Conservation (phyloP, 2,888 invertebrate species). For the Suillia variegata region DNA sequence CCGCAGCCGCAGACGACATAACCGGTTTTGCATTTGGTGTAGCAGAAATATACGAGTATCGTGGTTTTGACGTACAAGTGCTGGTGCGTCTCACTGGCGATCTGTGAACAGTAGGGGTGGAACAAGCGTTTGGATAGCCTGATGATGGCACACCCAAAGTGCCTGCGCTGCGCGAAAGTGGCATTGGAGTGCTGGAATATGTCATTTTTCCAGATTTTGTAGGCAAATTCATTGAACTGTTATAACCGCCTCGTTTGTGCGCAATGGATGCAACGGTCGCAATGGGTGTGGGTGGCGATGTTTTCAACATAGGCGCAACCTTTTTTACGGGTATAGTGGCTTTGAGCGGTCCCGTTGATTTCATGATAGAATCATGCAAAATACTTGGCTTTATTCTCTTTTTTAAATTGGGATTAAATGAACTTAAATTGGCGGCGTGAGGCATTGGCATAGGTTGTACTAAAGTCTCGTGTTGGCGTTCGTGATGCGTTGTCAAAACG, state of each 20-base stretch:
- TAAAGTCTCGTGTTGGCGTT: constrained; percentile 28
- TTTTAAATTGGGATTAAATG: constrained; percentile 30
- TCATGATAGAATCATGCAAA: constrained; percentile 36
- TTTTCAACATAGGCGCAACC: constrained; percentile 38
- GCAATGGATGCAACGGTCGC: not conserved
- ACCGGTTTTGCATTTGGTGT: constrained; percentile 35
- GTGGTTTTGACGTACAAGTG: constrained; percentile 25
- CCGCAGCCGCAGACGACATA: constrained; percentile 10
- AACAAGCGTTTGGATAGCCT: constrained; percentile 40
- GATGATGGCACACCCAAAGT: constrained; percentile 15
- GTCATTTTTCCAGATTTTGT: constrained; percentile 25
- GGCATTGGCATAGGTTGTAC: constrained; percentile 26
- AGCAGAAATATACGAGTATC: constrained; percentile 36
- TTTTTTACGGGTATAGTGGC: constrained; percentile 45
- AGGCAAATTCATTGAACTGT: constrained; percentile 22
- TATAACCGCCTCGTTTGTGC: not conserved
- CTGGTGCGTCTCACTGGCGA: constrained; percentile 30
- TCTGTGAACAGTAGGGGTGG: constrained; percentile 34
- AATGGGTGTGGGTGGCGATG: constrained; percentile 28
- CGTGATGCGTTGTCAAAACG: constrained; percentile 33
- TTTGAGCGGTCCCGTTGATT: constrained; percentile 39
- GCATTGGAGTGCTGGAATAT: constrained; percentile 36
- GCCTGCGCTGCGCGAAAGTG: constrained; percentile 4
- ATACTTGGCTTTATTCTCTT: constrained; percentile 34
- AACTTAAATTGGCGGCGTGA: constrained; percentile 30